Percentiles rank a stretch among this genome's conserved stretches.
Evolutionary conservation across 2,113 vertebrate species (phyloP).

Genomic region (Patagioenas fasciata): DNA sequence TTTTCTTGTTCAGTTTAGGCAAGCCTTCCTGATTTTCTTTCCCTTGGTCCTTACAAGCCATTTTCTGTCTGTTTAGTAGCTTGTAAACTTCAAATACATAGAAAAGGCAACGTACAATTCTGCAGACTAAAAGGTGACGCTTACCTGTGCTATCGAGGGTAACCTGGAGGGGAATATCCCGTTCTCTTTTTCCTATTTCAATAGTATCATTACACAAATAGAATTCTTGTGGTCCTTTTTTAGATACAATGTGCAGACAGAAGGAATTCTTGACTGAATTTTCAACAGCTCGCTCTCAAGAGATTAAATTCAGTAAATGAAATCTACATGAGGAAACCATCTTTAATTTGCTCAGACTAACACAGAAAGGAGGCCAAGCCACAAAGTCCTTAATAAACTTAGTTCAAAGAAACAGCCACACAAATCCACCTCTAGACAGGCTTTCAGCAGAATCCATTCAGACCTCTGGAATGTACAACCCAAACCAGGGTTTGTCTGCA

Average conservation of each 20-base stretch:
- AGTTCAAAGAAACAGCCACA: neutral
- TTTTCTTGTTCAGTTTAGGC: neutral
- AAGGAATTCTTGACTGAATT: neutral
- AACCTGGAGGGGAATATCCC: neutral
- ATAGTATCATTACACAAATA: neutral
- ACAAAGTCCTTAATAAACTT: neutral
- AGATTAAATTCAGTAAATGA: neutral
- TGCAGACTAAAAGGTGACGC: neutral
- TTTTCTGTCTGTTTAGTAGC: neutral
- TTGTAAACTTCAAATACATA: neutral
- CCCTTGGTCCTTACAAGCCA: neutral
- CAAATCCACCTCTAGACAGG: neutral
- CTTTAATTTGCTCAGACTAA: conserved; percentile 29
- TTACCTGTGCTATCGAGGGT: neutral
- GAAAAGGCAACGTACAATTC: neutral
- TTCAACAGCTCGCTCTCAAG: neutral
- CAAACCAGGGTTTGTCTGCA: neutral
- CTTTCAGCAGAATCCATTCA: conserved; percentile 27
- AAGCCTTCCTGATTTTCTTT: neutral
- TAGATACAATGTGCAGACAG: neutral
- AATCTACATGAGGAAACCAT: neutral
- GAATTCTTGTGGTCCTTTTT: neutral
- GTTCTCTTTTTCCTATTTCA: neutral
- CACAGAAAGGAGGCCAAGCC: conserved; percentile 31
- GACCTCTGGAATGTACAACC: conserved; percentile 1